These are phyloP conservation scores for Peromyscus polionotus DNA, from an alignment of 2,113 vertebrate species.

Conservation along the genomic window DNA sequence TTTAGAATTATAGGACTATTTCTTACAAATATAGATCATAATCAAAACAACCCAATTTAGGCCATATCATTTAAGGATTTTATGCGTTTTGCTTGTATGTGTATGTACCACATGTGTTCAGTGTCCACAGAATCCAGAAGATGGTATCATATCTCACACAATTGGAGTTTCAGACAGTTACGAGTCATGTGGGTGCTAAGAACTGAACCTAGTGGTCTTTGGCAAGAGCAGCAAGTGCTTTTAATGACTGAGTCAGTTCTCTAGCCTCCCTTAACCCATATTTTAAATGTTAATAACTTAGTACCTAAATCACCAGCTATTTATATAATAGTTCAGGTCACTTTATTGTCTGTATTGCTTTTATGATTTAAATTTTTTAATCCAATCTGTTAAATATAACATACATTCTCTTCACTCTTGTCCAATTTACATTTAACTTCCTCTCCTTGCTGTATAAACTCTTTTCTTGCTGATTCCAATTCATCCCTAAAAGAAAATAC, in stretches of 20 bases:
- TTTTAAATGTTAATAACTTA: not conserved
- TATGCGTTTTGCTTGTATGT: not conserved
- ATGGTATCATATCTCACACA: not conserved
- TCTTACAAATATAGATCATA: slow-evolving; percentile 42
- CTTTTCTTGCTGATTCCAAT: slow-evolving; percentile 85
- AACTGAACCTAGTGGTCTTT: not conserved
- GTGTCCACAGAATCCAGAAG: not conserved
- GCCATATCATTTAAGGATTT: not conserved
- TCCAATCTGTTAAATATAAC: slow-evolving; percentile 60
- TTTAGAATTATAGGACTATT: slow-evolving; percentile 38
- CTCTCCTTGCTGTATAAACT: slow-evolving; percentile 86
- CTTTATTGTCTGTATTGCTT: not conserved
- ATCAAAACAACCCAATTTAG: slow-evolving; percentile 45
- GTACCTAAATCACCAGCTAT: not conserved
- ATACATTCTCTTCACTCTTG: slow-evolving; percentile 91
- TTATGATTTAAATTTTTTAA: slow-evolving; percentile 58
- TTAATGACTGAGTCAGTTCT: not conserved
- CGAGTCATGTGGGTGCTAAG: not conserved
- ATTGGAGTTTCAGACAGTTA: not conserved
- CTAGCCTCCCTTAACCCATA: not conserved
- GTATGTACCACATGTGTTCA: not conserved
- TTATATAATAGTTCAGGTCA: not conserved
- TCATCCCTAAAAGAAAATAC: slow-evolving; percentile 87
- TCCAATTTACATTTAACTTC: slow-evolving; percentile 89
- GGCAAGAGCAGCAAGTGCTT: not conserved